phyloP scores from a whole-genome alignment of 2,888 invertebrate genomes.

The Lasioglossum marginatum region DNA sequence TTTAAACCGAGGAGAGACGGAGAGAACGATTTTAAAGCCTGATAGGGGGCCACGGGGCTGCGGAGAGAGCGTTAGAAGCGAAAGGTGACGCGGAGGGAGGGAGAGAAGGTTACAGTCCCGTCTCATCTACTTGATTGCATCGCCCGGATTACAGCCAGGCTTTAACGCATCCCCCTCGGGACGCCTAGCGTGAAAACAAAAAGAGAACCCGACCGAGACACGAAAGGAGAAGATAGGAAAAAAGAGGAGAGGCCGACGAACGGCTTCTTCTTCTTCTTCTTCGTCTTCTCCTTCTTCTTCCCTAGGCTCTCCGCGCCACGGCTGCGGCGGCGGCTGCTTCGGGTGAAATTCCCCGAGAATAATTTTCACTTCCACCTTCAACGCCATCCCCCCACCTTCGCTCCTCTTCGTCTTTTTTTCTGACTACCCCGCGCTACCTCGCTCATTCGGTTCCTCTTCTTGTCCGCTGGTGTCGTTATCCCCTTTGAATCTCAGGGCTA shows the following conservation, averaged over 20 bases:
- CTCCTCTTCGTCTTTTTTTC: background rate
- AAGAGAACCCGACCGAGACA: constrained; percentile 61
- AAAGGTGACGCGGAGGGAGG: constrained; percentile 34
- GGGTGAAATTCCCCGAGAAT: constrained; percentile 73
- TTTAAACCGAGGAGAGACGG: constrained; percentile 8
- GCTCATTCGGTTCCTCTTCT: constrained; percentile 34
- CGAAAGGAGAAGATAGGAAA: constrained; percentile 25
- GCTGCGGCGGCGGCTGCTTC: constrained; percentile 41
- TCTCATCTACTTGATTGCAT: constrained; percentile 80
- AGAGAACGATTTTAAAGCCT: background rate
- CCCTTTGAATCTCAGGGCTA: constrained; percentile 55
- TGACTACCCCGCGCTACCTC: constrained; percentile 1
- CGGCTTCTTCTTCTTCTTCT: constrained; percentile 35
- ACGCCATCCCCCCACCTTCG: constrained; percentile 37
- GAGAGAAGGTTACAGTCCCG: constrained; percentile 66
- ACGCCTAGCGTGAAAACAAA: constrained; percentile 77
- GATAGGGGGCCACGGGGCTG: background rate
- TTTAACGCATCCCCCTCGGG: constrained; percentile 78
- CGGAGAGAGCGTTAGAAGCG: constrained; percentile 1
- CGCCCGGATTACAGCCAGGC: constrained; percentile 77
- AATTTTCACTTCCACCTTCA: constrained; percentile 72
- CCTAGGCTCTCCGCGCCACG: constrained; percentile 40
- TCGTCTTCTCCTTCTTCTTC: constrained; percentile 22
- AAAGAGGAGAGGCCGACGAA: constrained; percentile 34
- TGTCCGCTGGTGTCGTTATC: constrained; percentile 37